A percentile compares a stretch with the other conserved stretches of the same genome.
Evolutionary conservation across 2,797 vertebrate species (phyloP).

Genomic region (Phoebastria nigripes): DNA sequence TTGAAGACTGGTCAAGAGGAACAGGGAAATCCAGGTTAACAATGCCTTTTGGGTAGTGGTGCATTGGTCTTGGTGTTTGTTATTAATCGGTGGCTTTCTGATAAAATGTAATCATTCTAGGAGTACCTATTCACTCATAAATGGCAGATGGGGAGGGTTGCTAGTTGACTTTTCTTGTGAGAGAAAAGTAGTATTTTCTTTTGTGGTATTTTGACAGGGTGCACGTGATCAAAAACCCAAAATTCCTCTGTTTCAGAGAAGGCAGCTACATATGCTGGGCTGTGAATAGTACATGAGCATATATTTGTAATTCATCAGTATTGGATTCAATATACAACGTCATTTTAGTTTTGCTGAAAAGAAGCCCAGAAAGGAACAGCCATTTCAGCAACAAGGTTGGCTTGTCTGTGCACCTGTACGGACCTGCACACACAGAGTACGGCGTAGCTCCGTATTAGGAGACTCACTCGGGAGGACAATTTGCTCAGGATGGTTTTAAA

Average conservation of each 20-base stretch:
- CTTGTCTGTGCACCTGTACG: accelerated
- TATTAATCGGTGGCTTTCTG: background rate
- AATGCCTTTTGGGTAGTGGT: background rate
- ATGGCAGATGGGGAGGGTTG: background rate
- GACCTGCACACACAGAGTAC: accelerated
- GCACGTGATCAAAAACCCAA: background rate
- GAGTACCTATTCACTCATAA: background rate
- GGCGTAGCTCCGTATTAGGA: accelerated
- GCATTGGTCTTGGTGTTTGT: accelerated
- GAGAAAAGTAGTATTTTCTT: no score
- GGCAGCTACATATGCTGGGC: background rate
- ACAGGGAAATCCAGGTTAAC: accelerated
- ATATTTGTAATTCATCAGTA: background rate
- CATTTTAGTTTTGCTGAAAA: background rate
- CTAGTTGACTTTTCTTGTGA: background rate
- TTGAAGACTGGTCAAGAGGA: background rate
- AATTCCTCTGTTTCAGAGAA: background rate
- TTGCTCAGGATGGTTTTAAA: background rate
- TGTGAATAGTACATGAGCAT: background rate
- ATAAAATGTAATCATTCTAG: background rate
- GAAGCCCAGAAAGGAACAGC: background rate
- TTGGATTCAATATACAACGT: accelerated
- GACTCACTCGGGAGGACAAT: background rate
- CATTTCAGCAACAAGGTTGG: accelerated
- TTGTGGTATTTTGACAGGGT: background rate